Conservation (phyloP, 2,797 vertebrate species). For the Rhinoraja longicauda region DNA sequence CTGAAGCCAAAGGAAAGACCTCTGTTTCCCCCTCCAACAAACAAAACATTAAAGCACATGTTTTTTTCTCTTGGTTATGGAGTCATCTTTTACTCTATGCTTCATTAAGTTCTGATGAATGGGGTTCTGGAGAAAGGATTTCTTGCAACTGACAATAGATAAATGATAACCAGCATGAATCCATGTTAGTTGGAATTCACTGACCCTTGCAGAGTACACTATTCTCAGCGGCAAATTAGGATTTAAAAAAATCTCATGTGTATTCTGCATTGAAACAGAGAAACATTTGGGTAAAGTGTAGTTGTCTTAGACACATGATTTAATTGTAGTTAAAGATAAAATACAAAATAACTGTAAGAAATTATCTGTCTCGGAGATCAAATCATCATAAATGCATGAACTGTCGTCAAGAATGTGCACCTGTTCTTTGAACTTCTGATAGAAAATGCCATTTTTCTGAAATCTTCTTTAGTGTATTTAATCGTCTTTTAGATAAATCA, state of each 20-base stretch:
- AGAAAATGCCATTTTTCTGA: background rate
- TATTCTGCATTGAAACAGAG: background rate
- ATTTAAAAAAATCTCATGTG: background rate
- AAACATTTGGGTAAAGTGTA: background rate
- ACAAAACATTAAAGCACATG: background rate
- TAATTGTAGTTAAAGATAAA: background rate
- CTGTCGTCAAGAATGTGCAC: background rate
- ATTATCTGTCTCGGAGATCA: background rate
- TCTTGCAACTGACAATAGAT: conserved; percentile 31
- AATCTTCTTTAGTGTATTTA: background rate
- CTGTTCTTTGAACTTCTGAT: background rate
- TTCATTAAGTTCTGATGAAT: conserved; percentile 31
- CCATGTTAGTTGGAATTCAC: conserved; percentile 7
- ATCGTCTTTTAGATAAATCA: background rate
- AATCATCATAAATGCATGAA: background rate
- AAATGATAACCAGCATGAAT: conserved; percentile 13
- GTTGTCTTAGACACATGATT: background rate
- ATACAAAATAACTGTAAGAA: background rate
- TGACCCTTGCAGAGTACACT: conserved; percentile 25
- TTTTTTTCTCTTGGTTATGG: background rate
- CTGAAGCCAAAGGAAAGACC: background rate
- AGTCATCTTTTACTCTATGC: conserved; percentile 10
- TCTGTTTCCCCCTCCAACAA: background rate
- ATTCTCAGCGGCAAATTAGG: background rate
- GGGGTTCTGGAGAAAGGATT: conserved; percentile 13